phyloP scores from a whole-genome alignment of 2,113 vertebrate species.

The Arizona elegans region DNA sequence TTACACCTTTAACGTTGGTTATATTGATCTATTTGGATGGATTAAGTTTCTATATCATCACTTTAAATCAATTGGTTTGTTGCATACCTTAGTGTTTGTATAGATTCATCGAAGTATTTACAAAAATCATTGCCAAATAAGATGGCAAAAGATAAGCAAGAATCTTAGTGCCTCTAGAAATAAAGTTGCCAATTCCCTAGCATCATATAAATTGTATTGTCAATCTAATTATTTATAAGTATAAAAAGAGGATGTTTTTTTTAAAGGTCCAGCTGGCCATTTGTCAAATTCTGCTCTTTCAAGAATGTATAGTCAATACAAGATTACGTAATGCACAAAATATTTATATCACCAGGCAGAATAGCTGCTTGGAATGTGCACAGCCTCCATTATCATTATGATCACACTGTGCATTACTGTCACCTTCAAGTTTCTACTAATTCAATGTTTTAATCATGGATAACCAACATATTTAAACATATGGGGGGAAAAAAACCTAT shows the following conservation, averaged over 20 bases:
- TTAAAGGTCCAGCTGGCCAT: neutral
- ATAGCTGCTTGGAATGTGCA: neutral
- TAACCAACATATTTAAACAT: neutral
- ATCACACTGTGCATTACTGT: neutral
- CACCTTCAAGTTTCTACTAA: no score
- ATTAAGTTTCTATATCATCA: neutral
- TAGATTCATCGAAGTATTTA: neutral
- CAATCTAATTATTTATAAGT: neutral
- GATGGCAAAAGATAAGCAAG: neutral
- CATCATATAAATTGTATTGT: neutral
- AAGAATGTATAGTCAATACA: neutral
- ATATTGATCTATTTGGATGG: neutral
- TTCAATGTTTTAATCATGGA: neutral
- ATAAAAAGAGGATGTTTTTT: neutral
- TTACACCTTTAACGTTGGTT: neutral
- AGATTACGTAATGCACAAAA: neutral
- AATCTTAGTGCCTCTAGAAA: neutral
- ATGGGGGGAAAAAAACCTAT: neutral
- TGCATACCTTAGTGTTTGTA: neutral
- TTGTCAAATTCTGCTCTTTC: neutral
- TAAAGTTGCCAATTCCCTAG: neutral
- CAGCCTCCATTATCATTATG: slow-evolving; percentile 2
- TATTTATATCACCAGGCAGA: neutral
- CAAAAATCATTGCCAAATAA: neutral
- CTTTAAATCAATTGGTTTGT: neutral